Evolutionary conservation across 2,888 invertebrate species (phyloP).

Genomic region (Hydropsyche betteni): DNA sequence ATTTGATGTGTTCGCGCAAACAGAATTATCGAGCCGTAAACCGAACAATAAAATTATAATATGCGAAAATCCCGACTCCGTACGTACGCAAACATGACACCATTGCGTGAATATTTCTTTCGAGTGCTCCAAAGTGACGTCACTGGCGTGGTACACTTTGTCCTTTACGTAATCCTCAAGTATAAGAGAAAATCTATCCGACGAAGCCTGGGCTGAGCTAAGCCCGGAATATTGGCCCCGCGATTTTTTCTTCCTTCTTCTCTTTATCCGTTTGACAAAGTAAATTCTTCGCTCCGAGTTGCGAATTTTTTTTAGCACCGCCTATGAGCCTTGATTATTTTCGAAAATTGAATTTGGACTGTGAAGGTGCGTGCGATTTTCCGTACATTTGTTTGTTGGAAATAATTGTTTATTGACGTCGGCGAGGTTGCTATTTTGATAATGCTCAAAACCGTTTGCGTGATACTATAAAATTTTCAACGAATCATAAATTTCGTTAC

Average conservation of each 20-base stretch:
- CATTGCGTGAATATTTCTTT: background rate
- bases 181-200: constrained; percentile 24
- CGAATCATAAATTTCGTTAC: too few relatives aligned
- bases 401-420: too few relatives aligned
- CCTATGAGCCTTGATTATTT: background rate
- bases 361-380: background rate
- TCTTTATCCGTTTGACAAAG: background rate
- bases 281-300: background rate
- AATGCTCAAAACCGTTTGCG: too few relatives aligned
- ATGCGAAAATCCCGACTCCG: too few relatives aligned
- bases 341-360: constrained; percentile 11
- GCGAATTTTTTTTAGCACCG: background rate
- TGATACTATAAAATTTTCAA: too few relatives aligned
- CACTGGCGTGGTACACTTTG: constrained; percentile 18
- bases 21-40: constrained; percentile 19
- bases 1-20: constrained; percentile 24
- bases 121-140: constrained; percentile 12
- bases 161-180: constrained; percentile 27
- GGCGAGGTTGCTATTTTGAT: too few relatives aligned
- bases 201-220: background rate
- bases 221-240: constrained; percentile 12
- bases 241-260: background rate
- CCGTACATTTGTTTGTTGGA: background rate
- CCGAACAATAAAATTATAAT: constrained; percentile 23
- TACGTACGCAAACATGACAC: background rate